A percentile compares a stretch with the other conserved stretches of the same genome.
Evolutionary conservation across 2,113 vertebrate species (phyloP).

Genomic region (human): DNA sequence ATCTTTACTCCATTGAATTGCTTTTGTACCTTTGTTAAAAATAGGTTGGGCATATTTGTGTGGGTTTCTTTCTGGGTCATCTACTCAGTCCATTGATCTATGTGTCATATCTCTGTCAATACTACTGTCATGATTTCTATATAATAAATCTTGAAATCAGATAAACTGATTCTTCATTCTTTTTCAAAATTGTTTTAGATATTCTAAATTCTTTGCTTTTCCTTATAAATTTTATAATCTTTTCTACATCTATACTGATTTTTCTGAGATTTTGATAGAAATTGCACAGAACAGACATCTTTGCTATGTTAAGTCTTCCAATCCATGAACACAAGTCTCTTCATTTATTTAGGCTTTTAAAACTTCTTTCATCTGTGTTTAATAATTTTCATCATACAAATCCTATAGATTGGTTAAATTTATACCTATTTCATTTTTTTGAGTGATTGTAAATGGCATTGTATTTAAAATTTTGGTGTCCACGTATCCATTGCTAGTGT

Average conservation of each 20-base stretch:
- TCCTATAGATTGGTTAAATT: not conserved
- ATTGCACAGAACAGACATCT: not conserved
- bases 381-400: not conserved
- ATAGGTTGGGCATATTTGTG: not conserved
- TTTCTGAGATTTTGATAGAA: not conserved
- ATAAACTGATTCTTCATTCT: not conserved
- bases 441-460: not conserved
- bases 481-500: not conserved
- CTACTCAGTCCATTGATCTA: not conserved
- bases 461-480: not conserved
- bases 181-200: not conserved
- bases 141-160: not conserved
- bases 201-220: not conserved
- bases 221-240: constrained; percentile 1
- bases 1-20: not conserved
- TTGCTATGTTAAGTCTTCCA: not conserved
- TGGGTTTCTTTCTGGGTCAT: not conserved
- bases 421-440: not conserved
- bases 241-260: not conserved
- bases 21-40: not conserved
- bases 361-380: not conserved
- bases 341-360: not conserved
- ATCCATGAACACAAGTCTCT: not conserved
- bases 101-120: not conserved
- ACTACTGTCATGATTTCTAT: not conserved